These are phyloP conservation scores for Apostichopus parvimensis DNA, from an alignment of 35 echinoderm and acorn worm species.

Conservation along the genomic window DNA sequence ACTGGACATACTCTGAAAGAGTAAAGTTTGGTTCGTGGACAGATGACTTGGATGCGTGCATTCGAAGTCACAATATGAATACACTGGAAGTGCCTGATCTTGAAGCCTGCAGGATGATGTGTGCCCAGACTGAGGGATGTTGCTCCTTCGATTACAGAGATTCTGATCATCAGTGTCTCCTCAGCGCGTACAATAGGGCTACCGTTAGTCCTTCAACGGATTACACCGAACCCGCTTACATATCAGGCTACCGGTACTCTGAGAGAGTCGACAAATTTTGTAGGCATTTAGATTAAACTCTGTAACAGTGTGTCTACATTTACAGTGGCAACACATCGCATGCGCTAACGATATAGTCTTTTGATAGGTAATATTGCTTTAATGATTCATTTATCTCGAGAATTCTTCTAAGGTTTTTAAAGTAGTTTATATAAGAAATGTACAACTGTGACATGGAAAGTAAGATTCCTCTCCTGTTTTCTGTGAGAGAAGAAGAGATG, in stretches of 20 bases:
- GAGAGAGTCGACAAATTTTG: conserved; percentile 1
- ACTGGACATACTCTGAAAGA: conserved; percentile 2
- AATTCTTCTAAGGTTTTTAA: too few relatives aligned
- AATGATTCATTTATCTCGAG: too few relatives aligned
- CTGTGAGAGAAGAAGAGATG: too few relatives aligned
- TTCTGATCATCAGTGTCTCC: not conserved
- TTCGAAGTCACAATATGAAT: not conserved
- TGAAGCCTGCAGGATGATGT: not conserved
- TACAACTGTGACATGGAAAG: too few relatives aligned
- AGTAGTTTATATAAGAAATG: too few relatives aligned
- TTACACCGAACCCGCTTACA: conserved; percentile 18
- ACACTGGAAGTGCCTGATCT: not conserved
- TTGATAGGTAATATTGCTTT: too few relatives aligned
- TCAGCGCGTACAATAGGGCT: not conserved
- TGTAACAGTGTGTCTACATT: not conserved
- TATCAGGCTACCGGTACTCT: not conserved
- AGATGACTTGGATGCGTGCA: not conserved
- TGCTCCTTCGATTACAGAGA: not conserved
- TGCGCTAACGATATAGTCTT: too few relatives aligned
- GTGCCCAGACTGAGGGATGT: not conserved
- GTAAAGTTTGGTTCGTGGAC: not conserved
- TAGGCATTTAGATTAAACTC: not conserved
- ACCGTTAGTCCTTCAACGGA: not conserved
- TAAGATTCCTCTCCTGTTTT: too few relatives aligned
- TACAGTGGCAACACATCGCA: too few relatives aligned